phyloP scores from a whole-genome alignment of 1,140 invertebrate species.

The Meloidogyne exigua region DNA sequence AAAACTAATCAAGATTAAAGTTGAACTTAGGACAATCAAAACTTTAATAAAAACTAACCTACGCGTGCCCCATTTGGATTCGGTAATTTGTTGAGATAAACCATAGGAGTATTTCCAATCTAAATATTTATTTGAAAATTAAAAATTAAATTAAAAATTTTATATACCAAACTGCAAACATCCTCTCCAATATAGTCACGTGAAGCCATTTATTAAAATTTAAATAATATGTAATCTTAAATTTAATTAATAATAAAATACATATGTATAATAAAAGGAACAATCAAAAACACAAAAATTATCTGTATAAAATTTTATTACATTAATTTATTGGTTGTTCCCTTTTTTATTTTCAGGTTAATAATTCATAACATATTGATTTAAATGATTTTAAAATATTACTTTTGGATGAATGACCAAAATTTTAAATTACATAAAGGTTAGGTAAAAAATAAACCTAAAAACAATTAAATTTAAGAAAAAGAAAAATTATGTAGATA shows the following conservation, averaged over 20 bases:
- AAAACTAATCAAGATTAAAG: no score
- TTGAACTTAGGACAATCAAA: no score
- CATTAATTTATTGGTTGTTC: no score
- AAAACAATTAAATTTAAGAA: background rate
- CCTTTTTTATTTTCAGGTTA: no score
- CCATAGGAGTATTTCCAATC: constrained; percentile 62
- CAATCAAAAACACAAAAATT: no score
- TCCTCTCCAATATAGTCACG: constrained; percentile 51
- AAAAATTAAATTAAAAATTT: background rate
- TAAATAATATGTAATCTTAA: background rate
- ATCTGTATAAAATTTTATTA: no score
- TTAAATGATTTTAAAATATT: no score
- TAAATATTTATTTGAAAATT: background rate
- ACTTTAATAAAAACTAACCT: constrained; percentile 30
- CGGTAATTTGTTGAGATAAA: constrained; percentile 54
- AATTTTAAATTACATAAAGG: no score
- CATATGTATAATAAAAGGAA: no score
- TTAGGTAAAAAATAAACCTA: background rate
- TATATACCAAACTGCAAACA: constrained; percentile 38
- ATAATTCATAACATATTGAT: no score
- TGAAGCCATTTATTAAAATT: constrained; percentile 41
- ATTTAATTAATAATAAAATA: no score
- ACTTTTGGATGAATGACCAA: no score
- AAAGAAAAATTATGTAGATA: background rate
- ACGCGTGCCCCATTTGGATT: constrained; percentile 50